Evolutionary conservation across 2,888 invertebrate genomes (phyloP), one percentile per base, ranked within the genome.

Genomic region (Boloria selene): DNA sequence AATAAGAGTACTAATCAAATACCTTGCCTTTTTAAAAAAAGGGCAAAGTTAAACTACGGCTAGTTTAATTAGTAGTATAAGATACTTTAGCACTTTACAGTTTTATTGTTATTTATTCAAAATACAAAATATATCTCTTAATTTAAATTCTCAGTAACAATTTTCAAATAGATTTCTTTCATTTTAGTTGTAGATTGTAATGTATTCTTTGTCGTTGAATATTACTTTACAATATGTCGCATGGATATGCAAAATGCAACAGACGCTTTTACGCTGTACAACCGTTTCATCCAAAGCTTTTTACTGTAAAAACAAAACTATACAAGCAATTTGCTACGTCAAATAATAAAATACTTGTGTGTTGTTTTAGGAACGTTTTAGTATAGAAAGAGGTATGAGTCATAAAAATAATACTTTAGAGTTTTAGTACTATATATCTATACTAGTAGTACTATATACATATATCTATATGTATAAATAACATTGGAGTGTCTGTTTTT

Each of bases 271-370:
- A 59, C 49, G 31, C 47, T 59, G 49, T 31, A 49, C 7, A 56
- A 42, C 42, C 44, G 49, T 58, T 47, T 47, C 49, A 49, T 31
- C 47, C 26, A 31, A 49, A 31, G 49, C 54, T 59, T 26, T 55
- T 58, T 49, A 26, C 31, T 17, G 59, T 49, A 49, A 59, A 59
- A 59, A 59, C 59, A 31, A 31, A 16, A 59, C n/a, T 45, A 16
- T 59, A 49, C 59, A 4, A 17, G 7, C 49, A 31, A 49, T 59
- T 59, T 49, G 38, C 31, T 38, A 17, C 13, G 49, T 59, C 49
- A 31, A 49, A 59, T 49, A 59, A 16, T 31, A 47, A 59, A 59
- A 16, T 16, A 31, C 17, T 16, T 49, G 17, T 31, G 16, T 17
- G 49, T 59, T 49, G 16, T 49, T 49, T 58, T 1, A 58, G 16